A percentile compares a stretch with the other conserved stretches of the same genome.
Conservation (phyloP, 1,140 invertebrate species). For the Drusus annulatus region DNA sequence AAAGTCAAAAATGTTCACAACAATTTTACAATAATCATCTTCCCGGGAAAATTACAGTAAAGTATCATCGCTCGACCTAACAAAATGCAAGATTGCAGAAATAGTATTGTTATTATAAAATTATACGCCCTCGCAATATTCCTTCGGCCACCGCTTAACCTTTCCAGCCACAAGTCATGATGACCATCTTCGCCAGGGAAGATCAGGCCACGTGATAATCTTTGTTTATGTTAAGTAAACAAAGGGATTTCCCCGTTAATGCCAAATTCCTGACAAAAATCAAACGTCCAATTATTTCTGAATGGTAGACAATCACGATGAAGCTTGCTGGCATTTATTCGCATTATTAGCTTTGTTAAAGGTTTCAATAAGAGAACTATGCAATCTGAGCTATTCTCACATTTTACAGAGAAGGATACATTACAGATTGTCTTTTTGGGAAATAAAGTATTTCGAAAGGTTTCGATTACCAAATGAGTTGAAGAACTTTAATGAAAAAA, state of each 20-base stretch:
- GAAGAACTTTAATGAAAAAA: too few relatives aligned
- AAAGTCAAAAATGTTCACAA: neutral
- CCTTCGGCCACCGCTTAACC: neutral
- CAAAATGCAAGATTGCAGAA: slow-evolving; percentile 10
- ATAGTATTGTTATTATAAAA: slow-evolving; percentile 24
- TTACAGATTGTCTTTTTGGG: too few relatives aligned
- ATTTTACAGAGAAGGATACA: too few relatives aligned
- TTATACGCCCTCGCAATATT: neutral
- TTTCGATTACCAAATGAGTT: too few relatives aligned
- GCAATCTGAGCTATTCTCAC: too few relatives aligned
- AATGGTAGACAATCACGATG: too few relatives aligned
- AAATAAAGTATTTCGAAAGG: too few relatives aligned
- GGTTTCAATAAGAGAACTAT: too few relatives aligned
- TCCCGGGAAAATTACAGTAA: too few relatives aligned
- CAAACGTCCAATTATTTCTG: neutral
- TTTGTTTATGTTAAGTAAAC: neutral
- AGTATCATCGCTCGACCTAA: neutral
- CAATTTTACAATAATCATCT: too few relatives aligned
- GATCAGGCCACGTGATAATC: neutral
- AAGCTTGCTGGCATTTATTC: too few relatives aligned
- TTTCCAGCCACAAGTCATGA: neutral
- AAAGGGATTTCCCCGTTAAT: slow-evolving; percentile 5
- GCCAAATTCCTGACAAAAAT: slow-evolving; percentile 5
- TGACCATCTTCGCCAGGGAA: neutral
- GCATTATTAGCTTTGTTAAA: too few relatives aligned